Percentiles rank a stretch among this genome's conserved stretches.
phyloP scores from a whole-genome alignment of 2,113 vertebrate species.

The Pipa parva region DNA sequence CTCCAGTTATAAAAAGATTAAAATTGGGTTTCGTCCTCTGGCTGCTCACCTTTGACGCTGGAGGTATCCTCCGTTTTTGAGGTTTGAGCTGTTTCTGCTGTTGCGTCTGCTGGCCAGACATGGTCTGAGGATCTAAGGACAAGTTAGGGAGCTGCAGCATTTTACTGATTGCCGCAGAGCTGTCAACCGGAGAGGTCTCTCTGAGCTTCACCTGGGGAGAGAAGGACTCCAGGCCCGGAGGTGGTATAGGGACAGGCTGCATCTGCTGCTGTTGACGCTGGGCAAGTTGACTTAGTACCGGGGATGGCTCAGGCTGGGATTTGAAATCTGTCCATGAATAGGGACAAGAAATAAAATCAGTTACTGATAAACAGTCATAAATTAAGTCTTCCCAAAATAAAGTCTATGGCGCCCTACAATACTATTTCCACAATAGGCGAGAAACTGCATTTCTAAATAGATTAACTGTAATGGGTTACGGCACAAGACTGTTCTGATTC shows the following conservation, averaged over 20 bases:
- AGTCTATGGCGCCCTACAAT: no score
- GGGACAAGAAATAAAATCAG: slow-evolving; percentile 29
- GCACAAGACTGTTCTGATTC: no score
- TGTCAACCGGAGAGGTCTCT: slow-evolving; percentile 57
- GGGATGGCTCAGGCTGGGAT: slow-evolving; percentile 89
- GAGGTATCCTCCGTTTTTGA: slow-evolving; percentile 76
- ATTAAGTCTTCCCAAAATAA: no score
- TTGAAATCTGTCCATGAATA: slow-evolving; percentile 71
- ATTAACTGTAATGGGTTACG: no score
- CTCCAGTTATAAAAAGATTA: no score
- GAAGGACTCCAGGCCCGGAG: slow-evolving; percentile 73
- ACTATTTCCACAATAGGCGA: no score
- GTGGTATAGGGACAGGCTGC: slow-evolving; percentile 55
- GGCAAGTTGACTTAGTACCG: slow-evolving; percentile 85
- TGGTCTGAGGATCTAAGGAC: slow-evolving; percentile 59
- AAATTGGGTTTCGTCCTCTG: no score
- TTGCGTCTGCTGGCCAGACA: slow-evolving; percentile 62
- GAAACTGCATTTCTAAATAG: no score
- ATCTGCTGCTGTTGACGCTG: slow-evolving; percentile 73
- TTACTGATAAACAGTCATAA: no score
- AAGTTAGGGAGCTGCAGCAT: slow-evolving; percentile 60
- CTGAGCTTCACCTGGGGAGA: slow-evolving; percentile 60
- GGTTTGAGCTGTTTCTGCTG: slow-evolving; percentile 77
- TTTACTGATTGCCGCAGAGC: slow-evolving; percentile 64
- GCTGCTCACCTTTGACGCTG: slow-evolving; percentile 77